A percentile compares a stretch with the other conserved stretches of the same genome.
Conservation (phyloP, 2,113 vertebrate genomes). For the Grammomys dolichurus region DNA sequence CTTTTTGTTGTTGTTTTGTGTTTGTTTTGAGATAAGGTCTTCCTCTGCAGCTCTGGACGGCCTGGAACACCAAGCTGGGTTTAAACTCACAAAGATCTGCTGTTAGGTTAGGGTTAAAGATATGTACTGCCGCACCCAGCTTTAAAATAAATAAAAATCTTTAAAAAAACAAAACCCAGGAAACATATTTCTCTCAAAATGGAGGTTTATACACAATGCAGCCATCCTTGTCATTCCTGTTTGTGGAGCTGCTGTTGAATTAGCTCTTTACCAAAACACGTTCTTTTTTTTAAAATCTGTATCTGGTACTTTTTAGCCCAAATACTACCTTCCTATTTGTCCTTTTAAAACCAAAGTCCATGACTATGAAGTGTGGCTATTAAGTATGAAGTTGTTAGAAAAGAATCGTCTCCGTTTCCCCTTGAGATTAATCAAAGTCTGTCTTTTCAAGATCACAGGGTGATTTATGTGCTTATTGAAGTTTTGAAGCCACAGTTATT, state of each 20-base stretch:
- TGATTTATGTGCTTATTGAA: constrained; percentile 8
- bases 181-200: background rate
- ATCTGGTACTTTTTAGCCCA: background rate
- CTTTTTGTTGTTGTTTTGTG: background rate
- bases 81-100: background rate
- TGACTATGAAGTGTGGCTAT: background rate
- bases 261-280: background rate
- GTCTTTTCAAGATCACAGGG: constrained; percentile 17
- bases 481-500: background rate
- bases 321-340: background rate
- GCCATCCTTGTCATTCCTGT: background rate
- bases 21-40: background rate
- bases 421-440: constrained; percentile 24
- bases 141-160: background rate
- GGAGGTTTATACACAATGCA: background rate
- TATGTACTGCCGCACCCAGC: background rate
- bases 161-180: background rate
- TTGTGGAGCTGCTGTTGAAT: background rate
- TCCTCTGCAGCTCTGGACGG: background rate
- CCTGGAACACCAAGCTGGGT: background rate
- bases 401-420: background rate
- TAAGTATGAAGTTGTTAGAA: background rate
- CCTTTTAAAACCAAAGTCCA: background rate
- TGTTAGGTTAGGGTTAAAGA: background rate
- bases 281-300: background rate